These are phyloP conservation scores for Cepaea hortensis DNA, from an alignment of 2,888 invertebrate genomes.

Conservation along the genomic window DNA sequence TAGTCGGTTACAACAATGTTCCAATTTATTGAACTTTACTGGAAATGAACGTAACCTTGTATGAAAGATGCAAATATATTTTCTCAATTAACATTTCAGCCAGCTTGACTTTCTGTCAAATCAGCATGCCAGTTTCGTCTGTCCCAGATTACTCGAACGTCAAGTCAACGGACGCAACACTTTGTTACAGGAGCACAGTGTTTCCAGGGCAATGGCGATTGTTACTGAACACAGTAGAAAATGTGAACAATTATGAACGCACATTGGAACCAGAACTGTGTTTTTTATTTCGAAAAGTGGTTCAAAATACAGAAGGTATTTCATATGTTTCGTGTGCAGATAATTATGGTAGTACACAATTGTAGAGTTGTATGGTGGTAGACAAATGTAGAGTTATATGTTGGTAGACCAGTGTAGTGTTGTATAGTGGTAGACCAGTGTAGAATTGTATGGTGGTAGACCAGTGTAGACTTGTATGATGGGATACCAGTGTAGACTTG, in stretches of 20 bases:
- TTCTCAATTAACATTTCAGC: neutral
- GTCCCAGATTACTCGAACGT: neutral
- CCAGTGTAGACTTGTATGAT: neutral
- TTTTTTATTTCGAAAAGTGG: neutral
- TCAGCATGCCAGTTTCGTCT: neutral
- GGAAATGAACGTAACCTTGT: too few relatives aligned
- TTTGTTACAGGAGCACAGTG: neutral
- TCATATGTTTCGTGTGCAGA: neutral
- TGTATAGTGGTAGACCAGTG: neutral
- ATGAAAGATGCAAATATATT: too few relatives aligned
- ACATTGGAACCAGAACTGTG: neutral
- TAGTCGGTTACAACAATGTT: too few relatives aligned
- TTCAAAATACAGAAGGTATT: conserved; percentile 1
- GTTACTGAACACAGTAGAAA: neutral
- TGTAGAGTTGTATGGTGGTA: neutral
- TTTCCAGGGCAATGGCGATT: neutral
- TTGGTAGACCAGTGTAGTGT: neutral
- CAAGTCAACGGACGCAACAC: neutral
- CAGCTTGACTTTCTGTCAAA: neutral
- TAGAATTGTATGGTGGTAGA: neutral
- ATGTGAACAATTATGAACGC: neutral
- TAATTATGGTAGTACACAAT: neutral
- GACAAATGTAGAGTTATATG: neutral
- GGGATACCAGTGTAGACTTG: neutral
- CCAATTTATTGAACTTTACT: too few relatives aligned